A percentile compares a stretch with the other conserved stretches of the same genome.
These are phyloP conservation scores for Hoplostethus atlanticus DNA, from an alignment of 2,797 vertebrate species.

Conservation along the genomic window DNA sequence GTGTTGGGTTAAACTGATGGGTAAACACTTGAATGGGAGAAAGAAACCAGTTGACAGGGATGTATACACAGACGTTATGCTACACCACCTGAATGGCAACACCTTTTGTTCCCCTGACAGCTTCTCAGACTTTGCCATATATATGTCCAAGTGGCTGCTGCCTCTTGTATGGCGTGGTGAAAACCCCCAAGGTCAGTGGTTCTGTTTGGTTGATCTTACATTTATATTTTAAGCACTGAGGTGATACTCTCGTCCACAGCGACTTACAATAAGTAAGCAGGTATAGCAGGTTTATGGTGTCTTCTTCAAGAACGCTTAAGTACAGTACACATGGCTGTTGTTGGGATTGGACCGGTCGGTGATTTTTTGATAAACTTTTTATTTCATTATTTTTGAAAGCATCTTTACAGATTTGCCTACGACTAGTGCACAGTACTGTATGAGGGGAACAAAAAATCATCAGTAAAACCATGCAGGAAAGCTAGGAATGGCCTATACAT, in stretches of 20 bases:
- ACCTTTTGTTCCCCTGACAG: slow-evolving; percentile 75
- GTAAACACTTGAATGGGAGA: slow-evolving; percentile 83
- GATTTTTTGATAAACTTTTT: too few relatives aligned
- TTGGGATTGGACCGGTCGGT: not conserved
- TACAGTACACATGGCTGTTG: too few relatives aligned
- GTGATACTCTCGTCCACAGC: not conserved
- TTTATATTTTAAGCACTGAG: not conserved
- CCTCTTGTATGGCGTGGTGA: slow-evolving; percentile 21
- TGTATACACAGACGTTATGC: slow-evolving; percentile 73
- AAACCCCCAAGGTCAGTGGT: slow-evolving; percentile 11
- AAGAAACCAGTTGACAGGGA: slow-evolving; percentile 68
- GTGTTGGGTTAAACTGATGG: slow-evolving; percentile 80
- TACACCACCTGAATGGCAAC: slow-evolving; percentile 72
- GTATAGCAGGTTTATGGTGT: not conserved
- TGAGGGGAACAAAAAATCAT: too few relatives aligned
- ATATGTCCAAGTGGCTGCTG: slow-evolving; percentile 59
- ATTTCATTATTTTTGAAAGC: too few relatives aligned
- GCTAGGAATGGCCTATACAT: too few relatives aligned
- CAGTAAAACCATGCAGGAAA: too few relatives aligned
- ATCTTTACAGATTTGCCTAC: too few relatives aligned
- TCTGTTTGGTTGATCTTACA: slow-evolving; percentile 17
- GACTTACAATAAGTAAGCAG: not conserved
- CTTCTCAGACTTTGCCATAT: slow-evolving; percentile 67
- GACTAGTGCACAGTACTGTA: too few relatives aligned
- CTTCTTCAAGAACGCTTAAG: not conserved